Percentiles rank a stretch among this genome's conserved stretches.
These are phyloP conservation scores for Paramormyrops hopkinsi DNA, from an alignment of 2,797 vertebrate species.

Conservation along the genomic window DNA sequence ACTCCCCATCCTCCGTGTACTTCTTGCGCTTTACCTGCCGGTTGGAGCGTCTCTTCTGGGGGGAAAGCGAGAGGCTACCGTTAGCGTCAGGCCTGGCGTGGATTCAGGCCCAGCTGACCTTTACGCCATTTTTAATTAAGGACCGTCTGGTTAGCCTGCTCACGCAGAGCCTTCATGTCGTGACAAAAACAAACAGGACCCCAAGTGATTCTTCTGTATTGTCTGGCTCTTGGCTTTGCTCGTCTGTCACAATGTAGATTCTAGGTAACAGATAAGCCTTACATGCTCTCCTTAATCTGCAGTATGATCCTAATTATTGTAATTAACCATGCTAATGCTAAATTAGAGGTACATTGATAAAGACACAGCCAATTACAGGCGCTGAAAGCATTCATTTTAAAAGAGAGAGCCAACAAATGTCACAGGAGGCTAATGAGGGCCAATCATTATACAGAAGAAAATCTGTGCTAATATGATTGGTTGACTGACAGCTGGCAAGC, in stretches of 20 bases:
- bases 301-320: not conserved
- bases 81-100: not conserved
- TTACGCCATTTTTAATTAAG: not conserved
- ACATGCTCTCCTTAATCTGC: not conserved
- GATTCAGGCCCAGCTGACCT: not conserved
- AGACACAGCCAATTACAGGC: not conserved
- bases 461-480: not conserved
- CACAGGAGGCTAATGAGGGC: not conserved
- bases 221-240: not conserved
- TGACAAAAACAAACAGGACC: not conserved
- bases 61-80: constrained; percentile 12
- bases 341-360: not conserved
- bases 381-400: not conserved
- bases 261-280: not conserved
- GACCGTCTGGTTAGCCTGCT: not conserved
- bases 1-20: constrained; percentile 86
- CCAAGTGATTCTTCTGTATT: not conserved
- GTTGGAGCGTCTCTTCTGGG: constrained; percentile 91
- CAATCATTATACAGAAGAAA: not conserved
- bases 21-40: constrained; percentile 96
- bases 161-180: not conserved
- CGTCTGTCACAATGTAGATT: not conserved
- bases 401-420: not conserved
- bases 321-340: constrained; percentile 2
- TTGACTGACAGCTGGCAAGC: not conserved